phyloP scores from a whole-genome alignment of 2,113 vertebrate species.

The Thymallus thymallus region DNA sequence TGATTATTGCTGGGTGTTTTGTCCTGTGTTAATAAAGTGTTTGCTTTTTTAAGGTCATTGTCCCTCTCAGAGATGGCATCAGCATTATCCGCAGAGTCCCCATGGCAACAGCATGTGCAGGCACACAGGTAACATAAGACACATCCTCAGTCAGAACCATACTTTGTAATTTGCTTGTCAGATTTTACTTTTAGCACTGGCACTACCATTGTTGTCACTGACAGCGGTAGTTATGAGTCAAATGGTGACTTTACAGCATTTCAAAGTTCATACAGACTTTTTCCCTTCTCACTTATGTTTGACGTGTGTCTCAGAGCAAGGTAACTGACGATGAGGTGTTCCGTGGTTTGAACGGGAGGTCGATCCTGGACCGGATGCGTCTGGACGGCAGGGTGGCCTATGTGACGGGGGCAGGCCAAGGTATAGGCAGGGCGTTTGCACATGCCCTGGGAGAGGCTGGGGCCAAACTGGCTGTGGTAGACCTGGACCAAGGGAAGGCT shows the following conservation, averaged over 20 bases:
- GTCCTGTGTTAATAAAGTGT: not conserved
- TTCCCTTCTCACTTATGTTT: too few relatives aligned
- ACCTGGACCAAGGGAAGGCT: constrained; percentile 74
- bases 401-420: constrained; percentile 77
- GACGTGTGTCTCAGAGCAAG: constrained; percentile 25
- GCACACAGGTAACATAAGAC: constrained; percentile 37
- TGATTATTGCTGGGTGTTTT: not conserved
- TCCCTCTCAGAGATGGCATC: constrained; percentile 77
- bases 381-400: constrained; percentile 76
- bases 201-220: not conserved
- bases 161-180: not conserved
- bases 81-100: constrained; percentile 68
- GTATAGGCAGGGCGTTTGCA: constrained; percentile 78
- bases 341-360: constrained; percentile 54
- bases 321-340: constrained; percentile 71
- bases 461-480: constrained; percentile 77
- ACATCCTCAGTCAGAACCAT: not conserved
- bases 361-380: constrained; percentile 74
- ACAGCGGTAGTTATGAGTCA: not conserved
- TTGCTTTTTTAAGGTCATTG: constrained; percentile 68
- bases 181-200: not conserved
- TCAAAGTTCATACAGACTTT: not conserved
- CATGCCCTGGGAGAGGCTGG: constrained; percentile 77
- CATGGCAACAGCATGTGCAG: constrained; percentile 14
- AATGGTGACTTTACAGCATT: not conserved